Conservation (phyloP, 2,888 invertebrate genomes). For the Spialia ferax region DNA sequence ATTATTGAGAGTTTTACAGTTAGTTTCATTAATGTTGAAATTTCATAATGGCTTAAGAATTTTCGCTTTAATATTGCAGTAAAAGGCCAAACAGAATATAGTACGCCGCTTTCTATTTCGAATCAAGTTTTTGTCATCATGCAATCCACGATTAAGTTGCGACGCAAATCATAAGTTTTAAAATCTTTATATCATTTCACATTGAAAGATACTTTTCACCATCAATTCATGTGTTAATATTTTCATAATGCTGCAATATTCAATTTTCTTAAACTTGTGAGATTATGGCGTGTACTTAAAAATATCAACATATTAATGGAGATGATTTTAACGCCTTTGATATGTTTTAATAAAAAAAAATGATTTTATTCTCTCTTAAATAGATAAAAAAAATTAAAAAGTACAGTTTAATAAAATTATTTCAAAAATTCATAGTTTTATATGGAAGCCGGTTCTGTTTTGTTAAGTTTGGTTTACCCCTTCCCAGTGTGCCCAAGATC, state of each 20-base stretch:
- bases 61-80: slow-evolving; percentile 37
- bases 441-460: slow-evolving; percentile 17
- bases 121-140: slow-evolving; percentile 35
- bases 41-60: slow-evolving; percentile 18
- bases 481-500: slow-evolving; percentile 6
- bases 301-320: background rate
- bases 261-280: too few relatives aligned
- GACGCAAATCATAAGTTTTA: slow-evolving; percentile 44
- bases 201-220: slow-evolving; percentile 1
- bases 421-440: background rate
- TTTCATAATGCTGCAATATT: slow-evolving; percentile 18
- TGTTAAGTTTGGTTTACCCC: slow-evolving; percentile 13
- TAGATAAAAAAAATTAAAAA: too few relatives aligned
- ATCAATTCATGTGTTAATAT: slow-evolving; percentile 29
- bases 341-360: background rate
- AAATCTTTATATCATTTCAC: slow-evolving; percentile 16
- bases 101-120: slow-evolving; percentile 50
- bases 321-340: background rate
- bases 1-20: background rate
- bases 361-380: background rate
- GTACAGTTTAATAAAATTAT: background rate
- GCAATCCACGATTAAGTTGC: slow-evolving; percentile 52
- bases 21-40: slow-evolving; percentile 11
- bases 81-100: slow-evolving; percentile 45
- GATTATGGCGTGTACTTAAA: too few relatives aligned